Evolutionary conservation across 2,797 vertebrate genomes (phyloP), one percentile per base, ranked within the genome.

Genomic region (Leontopithecus rosalia): DNA sequence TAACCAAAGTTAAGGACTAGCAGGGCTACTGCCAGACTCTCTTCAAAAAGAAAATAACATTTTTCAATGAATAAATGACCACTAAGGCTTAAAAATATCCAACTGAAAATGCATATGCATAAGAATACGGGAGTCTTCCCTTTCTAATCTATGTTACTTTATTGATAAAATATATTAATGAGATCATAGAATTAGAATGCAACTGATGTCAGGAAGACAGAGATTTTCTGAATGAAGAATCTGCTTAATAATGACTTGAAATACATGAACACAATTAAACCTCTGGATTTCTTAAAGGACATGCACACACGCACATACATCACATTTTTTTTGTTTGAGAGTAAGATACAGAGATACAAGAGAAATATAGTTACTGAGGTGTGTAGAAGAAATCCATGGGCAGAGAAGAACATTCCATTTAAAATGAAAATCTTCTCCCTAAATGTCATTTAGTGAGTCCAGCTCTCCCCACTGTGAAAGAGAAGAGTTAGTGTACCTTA

Each of bases 401-500:
- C 14, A 48, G 50, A 83, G 39, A 89, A 85, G 30, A 93, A 76
- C 20, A 24, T 64, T 88, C 4, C 58, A 4, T 20, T 70, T 80
- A 41, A 95, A 93, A 75, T 36, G 15, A 79, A 95, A 90, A 39
- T 82, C 20, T 89, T 92, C 39, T 93, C 10, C 39, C 52, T 77
- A 81, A 79, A 76, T 43, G 50, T 61, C 13, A 85, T 77, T 82
- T 48, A 81, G 28, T n/a, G 46, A 88, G 20, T 39, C 22, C 43
- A 84, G n/a, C 41, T 94, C 61, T 79, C 82, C 22, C 4, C 19
- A 88, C 0, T 5, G 30, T 91, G 73, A 72, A 87, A 12, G n/a
- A 90, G 80, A 95, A 43, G 57, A 91, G 80, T 94, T n/a, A 20
- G n/a, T 67, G 36, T 88, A 83, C n/a, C 61, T 90, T 55, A 76